These are phyloP conservation scores for Trachemys scripta DNA, from an alignment of 2,113 vertebrate genomes.

Conservation along the genomic window DNA sequence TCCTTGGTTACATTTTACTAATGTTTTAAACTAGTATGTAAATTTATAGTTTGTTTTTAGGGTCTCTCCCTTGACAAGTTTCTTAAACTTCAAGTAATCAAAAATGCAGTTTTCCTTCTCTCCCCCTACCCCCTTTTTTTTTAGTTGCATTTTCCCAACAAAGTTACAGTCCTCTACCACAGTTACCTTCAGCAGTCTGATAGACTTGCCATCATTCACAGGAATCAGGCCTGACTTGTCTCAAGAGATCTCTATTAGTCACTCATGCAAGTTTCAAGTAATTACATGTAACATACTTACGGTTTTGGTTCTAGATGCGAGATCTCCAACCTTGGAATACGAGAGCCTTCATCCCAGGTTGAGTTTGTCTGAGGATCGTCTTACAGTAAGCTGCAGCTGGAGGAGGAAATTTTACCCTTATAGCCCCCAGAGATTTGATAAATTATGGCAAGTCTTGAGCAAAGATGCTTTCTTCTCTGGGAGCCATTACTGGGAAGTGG, in stretches of 20 bases:
- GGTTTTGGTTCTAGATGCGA: constrained; percentile 72
- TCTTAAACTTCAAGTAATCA: background rate
- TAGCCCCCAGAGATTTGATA: constrained; percentile 69
- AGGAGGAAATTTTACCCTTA: constrained; percentile 60
- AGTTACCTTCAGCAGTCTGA: background rate
- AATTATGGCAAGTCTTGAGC: constrained; percentile 80
- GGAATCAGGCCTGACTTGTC: background rate
- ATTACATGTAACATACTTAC: background rate
- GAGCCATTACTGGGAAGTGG: constrained; percentile 84
- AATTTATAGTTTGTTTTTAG: background rate
- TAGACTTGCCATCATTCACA: background rate
- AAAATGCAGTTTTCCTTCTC: background rate
- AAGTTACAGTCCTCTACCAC: background rate
- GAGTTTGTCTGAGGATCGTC: constrained; percentile 70
- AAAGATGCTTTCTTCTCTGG: constrained; percentile 79
- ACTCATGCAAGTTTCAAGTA: background rate
- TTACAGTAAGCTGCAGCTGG: constrained; percentile 67
- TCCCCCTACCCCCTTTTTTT: background rate
- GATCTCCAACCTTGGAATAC: constrained; percentile 76
- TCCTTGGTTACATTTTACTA: background rate
- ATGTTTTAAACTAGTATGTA: background rate
- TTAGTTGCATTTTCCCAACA: background rate
- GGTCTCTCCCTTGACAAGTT: background rate
- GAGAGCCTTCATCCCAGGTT: constrained; percentile 77
- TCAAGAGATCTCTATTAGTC: background rate